phyloP scores from a whole-genome alignment of 2,797 vertebrate genomes.

The Sciurus vulgaris region DNA sequence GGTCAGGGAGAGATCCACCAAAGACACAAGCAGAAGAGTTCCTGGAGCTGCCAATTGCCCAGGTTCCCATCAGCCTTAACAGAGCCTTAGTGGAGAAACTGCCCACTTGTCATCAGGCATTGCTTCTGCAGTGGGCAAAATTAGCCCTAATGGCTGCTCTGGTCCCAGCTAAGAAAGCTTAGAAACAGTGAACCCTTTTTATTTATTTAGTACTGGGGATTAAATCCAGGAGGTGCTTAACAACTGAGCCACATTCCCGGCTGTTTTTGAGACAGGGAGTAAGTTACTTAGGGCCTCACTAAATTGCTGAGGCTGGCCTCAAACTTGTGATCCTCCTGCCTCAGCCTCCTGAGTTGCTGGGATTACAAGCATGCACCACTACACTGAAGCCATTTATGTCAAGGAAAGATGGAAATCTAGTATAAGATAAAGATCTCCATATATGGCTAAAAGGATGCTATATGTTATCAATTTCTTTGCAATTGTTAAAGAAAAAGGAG shows the following conservation, averaged over 20 bases:
- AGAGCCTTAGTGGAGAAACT: background rate
- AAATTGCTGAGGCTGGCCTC: too few species aligned
- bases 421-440: background rate
- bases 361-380: too few species aligned
- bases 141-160: background rate
- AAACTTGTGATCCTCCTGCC: too few species aligned
- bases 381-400: background rate
- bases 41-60: background rate
- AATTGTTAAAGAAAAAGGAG: background rate
- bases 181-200: background rate
- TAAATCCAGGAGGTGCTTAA: too few species aligned
- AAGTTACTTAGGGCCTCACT: too few species aligned
- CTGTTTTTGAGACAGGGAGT: too few species aligned
- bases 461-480: background rate
- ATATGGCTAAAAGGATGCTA: background rate
- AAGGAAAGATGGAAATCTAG: background rate
- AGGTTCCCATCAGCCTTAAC: background rate
- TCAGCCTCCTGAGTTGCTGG: too few species aligned
- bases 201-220: too few species aligned
- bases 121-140: background rate
- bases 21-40: background rate
- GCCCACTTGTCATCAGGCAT: background rate
- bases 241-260: too few species aligned
- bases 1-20: background rate
- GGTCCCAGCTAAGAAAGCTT: background rate